Percentiles rank a stretch among this genome's conserved stretches.
Conservation (phyloP, 2,797 vertebrate species). For the Acipenser transmontanus region DNA sequence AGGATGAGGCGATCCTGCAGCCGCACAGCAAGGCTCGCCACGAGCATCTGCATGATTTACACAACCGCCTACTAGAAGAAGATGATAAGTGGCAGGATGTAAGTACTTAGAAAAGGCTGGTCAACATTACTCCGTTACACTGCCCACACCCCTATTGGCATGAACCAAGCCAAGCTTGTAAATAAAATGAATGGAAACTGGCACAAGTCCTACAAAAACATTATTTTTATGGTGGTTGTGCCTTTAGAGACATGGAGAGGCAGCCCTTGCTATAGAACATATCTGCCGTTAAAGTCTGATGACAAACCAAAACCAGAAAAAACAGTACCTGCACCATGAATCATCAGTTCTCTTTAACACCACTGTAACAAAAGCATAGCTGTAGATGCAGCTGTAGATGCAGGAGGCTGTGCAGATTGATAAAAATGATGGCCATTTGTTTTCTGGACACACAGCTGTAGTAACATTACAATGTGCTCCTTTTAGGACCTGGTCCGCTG, state of each 20-base stretch:
- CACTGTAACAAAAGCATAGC: too few species aligned
- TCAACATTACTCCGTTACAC: neutral
- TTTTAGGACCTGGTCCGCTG: constrained; percentile 86
- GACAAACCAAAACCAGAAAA: too few species aligned
- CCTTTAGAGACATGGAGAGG: neutral
- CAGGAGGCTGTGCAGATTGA: too few species aligned
- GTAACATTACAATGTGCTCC: too few species aligned
- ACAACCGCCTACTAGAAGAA: constrained; percentile 83
- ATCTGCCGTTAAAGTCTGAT: neutral
- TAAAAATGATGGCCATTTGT: too few species aligned
- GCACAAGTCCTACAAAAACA: neutral
- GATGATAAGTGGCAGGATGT: constrained; percentile 95
- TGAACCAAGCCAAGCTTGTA: neutral
- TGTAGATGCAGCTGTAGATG: too few species aligned
- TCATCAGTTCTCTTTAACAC: too few species aligned
- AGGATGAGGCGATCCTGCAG: constrained; percentile 67
- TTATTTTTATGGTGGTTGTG: neutral
- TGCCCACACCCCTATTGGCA: neutral
- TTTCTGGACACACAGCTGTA: too few species aligned
- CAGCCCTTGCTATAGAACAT: neutral
- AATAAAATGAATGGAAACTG: neutral
- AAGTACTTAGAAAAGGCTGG: constrained; percentile 43
- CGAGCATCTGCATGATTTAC: constrained; percentile 81
- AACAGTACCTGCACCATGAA: too few species aligned
- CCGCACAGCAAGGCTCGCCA: constrained; percentile 87